phyloP scores from a whole-genome alignment of 2,888 invertebrate species.

The Ophion slaviceki region DNA sequence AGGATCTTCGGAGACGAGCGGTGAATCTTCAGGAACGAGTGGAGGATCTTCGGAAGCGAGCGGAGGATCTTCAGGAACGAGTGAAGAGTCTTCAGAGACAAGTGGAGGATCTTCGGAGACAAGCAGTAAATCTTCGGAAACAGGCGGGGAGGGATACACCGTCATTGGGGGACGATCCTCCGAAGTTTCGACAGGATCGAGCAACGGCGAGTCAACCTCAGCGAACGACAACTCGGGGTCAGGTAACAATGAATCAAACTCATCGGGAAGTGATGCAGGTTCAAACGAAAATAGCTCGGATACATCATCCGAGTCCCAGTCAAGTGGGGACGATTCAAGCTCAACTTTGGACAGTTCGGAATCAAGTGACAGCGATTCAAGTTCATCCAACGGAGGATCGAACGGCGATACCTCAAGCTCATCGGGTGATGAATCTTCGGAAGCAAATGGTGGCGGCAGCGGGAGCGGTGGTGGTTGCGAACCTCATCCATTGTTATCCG shows the following conservation, averaged over 20 bases:
- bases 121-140: too few relatives aligned
- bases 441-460: neutral
- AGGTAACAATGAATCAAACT: neutral
- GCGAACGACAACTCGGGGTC: neutral
- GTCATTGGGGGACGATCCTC: too few relatives aligned
- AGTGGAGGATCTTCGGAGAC: neutral
- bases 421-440: slow-evolving; percentile 6
- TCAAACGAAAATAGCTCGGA: too few relatives aligned
- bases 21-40: neutral
- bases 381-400: too few relatives aligned
- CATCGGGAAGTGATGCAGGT: neutral
- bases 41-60: neutral
- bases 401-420: neutral
- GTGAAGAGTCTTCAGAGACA: neutral
- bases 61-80: neutral
- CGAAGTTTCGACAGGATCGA: neutral
- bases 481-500: slow-evolving; percentile 17
- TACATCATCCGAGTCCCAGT: too few relatives aligned
- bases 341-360: neutral
- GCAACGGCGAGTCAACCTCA: neutral
- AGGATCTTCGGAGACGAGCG: too few relatives aligned
- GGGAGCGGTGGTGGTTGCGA: neutral
- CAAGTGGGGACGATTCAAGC: too few relatives aligned
- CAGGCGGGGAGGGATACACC: too few relatives aligned
- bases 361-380: neutral